Percentiles rank a stretch among this genome's conserved stretches.
Conservation (phyloP, 2,113 vertebrate species). For the Microtus montanus region DNA sequence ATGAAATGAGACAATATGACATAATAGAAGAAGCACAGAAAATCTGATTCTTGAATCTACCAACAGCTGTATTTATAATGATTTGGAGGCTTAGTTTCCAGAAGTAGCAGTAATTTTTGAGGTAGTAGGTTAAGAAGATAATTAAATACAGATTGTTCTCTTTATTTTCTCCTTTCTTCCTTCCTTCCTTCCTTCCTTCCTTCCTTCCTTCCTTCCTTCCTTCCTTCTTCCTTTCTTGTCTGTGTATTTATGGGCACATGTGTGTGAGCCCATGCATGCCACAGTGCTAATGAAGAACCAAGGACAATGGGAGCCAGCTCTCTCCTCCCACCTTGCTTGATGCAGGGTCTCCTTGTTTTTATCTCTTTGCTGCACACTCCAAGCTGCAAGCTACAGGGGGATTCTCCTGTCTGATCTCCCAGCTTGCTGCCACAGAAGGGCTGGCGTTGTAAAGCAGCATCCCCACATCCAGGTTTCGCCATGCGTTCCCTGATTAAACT, state of each 20-base stretch:
- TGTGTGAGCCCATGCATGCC: background rate
- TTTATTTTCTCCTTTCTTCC: background rate
- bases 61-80: background rate
- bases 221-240: background rate
- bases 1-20: background rate
- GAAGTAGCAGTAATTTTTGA: background rate
- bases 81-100: background rate
- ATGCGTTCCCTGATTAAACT: background rate
- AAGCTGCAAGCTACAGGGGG: background rate
- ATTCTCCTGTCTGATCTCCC: background rate
- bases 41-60: background rate
- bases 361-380: background rate
- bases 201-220: background rate
- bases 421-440: background rate
- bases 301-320: background rate
- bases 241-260: background rate
- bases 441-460: background rate
- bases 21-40: background rate
- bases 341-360: background rate
- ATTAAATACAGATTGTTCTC: background rate
- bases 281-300: background rate
- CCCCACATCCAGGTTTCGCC: fast-evolving
- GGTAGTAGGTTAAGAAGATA: background rate
- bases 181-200: background rate
- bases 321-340: background rate